Evolutionary conservation across 1,140 invertebrate genomes (phyloP).

Genomic region (Oedothorax gibbosus): DNA sequence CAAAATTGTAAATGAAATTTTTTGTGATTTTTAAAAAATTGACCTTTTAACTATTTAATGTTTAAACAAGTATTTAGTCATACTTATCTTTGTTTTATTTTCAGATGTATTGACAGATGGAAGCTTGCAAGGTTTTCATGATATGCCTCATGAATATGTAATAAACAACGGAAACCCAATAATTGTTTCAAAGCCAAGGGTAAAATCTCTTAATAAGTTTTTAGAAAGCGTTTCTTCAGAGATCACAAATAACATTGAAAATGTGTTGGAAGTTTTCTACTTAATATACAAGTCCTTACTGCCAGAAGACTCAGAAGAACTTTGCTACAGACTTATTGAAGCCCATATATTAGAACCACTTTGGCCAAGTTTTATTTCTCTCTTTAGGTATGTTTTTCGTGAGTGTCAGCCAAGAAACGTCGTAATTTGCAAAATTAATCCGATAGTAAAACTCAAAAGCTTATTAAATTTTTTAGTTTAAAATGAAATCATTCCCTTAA

Average conservation of each 20-base stretch:
- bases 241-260: conserved; percentile 22
- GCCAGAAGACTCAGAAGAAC: conserved; percentile 40
- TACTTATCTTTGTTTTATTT: neutral
- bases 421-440: too few relatives aligned
- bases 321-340: conserved; percentile 38
- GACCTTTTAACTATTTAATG: too few relatives aligned
- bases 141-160: conserved; percentile 23
- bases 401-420: neutral
- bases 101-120: conserved; percentile 3
- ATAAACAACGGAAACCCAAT: neutral
- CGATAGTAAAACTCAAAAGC: too few relatives aligned
- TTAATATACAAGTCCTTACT: conserved; percentile 39
- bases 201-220: conserved; percentile 1
- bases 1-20: too few relatives aligned
- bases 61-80: neutral
- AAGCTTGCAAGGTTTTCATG: neutral
- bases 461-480: too few relatives aligned
- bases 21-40: too few relatives aligned
- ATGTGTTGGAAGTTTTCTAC: conserved; percentile 45
- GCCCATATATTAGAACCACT: conserved; percentile 20
- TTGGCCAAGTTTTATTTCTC: conserved; percentile 32
- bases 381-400: conserved; percentile 23
- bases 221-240: conserved; percentile 37
- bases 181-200: neutral
- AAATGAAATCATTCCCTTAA: too few relatives aligned